phyloP scores from a whole-genome alignment of 2,113 vertebrate species.

The Cricetomys ansorgei region DNA sequence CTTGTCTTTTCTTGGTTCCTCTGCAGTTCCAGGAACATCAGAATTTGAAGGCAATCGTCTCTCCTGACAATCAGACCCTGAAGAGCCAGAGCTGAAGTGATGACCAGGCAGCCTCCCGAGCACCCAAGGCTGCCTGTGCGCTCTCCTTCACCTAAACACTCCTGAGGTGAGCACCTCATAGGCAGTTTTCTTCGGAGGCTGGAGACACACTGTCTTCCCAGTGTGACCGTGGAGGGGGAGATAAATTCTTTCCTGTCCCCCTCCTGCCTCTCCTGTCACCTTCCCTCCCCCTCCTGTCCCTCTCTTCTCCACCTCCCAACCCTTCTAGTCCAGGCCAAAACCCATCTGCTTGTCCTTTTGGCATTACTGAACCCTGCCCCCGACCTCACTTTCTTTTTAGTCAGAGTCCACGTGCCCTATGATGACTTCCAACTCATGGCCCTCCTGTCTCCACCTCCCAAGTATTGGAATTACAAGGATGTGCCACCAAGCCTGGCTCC shows the following conservation, averaged over 20 bases:
- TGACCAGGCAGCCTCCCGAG: too few species aligned
- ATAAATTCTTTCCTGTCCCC: background rate
- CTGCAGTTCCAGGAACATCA: background rate
- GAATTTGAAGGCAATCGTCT: background rate
- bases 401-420: background rate
- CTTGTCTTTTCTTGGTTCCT: too few species aligned
- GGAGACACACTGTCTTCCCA: background rate
- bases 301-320: background rate
- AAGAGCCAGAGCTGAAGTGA: background rate
- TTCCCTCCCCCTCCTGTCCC: too few species aligned
- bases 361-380: background rate
- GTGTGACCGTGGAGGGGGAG: background rate
- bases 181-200: background rate
- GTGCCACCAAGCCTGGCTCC: too few species aligned
- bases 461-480: background rate
- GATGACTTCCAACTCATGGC: background rate
- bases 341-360: background rate
- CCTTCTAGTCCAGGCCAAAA: background rate
- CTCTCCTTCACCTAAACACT: background rate
- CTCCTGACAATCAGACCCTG: background rate
- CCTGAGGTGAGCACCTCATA: background rate
- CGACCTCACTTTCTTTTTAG: background rate
- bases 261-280: background rate
- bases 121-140: too few species aligned
- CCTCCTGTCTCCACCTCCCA: background rate